Evolutionary conservation across 2,113 vertebrate genomes (phyloP).

Genomic region (Poicephalus meyeri): DNA sequence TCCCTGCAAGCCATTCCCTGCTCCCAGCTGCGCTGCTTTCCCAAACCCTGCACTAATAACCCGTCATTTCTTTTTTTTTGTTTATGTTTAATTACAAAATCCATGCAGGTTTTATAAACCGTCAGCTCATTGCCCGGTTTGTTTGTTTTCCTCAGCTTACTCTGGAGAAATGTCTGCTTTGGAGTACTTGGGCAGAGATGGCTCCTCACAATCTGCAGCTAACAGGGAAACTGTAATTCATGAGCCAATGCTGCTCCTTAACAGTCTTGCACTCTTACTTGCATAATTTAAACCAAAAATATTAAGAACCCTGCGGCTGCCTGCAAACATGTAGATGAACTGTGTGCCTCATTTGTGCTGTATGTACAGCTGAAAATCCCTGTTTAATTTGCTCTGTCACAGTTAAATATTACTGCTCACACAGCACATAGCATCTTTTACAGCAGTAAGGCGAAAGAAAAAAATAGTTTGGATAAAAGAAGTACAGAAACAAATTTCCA

Average conservation of each 20-base stretch:
- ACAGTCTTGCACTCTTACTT: neutral
- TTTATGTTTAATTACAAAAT: neutral
- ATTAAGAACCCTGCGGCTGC: neutral
- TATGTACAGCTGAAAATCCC: neutral
- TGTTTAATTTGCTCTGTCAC: conserved; percentile 37
- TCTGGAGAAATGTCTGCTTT: neutral
- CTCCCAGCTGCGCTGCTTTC: fast-evolving
- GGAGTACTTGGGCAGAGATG: neutral
- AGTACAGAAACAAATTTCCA: neutral
- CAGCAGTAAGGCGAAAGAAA: neutral
- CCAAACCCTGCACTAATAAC: neutral
- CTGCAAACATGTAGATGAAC: neutral
- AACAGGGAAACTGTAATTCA: neutral
- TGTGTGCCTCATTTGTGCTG: neutral
- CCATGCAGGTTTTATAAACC: neutral
- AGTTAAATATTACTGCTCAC: neutral
- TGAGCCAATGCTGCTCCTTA: neutral
- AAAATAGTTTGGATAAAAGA: neutral
- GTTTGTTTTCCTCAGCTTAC: neutral
- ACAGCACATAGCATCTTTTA: neutral
- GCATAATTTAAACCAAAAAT: neutral
- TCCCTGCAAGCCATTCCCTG: neutral
- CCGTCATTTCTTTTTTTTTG: fast-evolving
- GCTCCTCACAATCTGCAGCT: neutral
- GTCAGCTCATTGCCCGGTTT: fast-evolving